A percentile compares a stretch with the other conserved stretches of the same genome.
Conservation (phyloP, 2,888 invertebrate genomes). For the Heterodera filipjevi region DNA sequence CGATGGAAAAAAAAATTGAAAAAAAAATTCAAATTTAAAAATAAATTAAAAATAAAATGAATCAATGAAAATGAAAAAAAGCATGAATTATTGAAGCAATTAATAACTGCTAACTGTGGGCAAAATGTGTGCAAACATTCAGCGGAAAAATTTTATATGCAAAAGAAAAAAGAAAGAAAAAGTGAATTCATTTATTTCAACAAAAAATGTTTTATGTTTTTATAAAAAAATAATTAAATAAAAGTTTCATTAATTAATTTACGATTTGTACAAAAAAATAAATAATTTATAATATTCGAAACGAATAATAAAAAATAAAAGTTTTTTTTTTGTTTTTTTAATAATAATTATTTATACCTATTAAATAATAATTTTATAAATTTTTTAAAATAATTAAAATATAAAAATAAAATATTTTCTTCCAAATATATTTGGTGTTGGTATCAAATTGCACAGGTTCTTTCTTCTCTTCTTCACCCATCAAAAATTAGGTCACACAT, state of each 20-base stretch:
- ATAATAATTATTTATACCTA: not conserved
- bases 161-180: no score
- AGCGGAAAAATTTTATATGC: not conserved
- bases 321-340: not conserved
- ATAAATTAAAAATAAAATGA: not conserved
- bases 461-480: not conserved
- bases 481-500: not conserved
- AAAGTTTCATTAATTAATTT: not conserved
- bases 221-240: no score
- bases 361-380: not conserved
- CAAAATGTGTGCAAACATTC: not conserved
- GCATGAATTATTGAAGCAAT: not conserved
- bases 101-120: not conserved
- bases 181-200: not conserved
- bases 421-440: not conserved
- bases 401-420: not conserved
- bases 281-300: not conserved
- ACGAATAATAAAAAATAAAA: not conserved
- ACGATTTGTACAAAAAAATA: no score
- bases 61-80: not conserved
- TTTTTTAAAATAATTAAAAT: not conserved
- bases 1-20: not conserved
- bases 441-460: not conserved
- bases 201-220: not conserved
- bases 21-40: not conserved